phyloP scores from a whole-genome alignment of 2,113 vertebrate species.

The Casuarius casuarius region DNA sequence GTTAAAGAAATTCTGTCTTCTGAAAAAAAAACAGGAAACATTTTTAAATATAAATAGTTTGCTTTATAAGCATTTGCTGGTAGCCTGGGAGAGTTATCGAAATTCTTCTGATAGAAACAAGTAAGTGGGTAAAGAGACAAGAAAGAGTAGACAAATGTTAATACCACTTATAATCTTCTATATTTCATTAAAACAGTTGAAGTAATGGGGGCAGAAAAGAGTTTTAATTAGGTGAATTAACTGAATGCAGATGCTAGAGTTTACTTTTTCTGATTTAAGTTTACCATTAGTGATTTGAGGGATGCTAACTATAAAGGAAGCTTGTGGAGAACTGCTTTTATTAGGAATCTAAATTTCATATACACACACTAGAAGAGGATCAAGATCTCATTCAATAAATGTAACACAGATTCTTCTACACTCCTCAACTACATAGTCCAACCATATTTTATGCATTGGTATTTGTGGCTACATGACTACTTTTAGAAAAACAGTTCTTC shows the following conservation, averaged over 20 bases:
- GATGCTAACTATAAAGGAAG: background rate
- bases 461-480: background rate
- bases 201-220: background rate
- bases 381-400: background rate
- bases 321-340: background rate
- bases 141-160: background rate
- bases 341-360: background rate
- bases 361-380: background rate
- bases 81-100: background rate
- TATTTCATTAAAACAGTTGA: background rate
- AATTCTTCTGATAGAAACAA: background rate
- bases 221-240: background rate
- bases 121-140: background rate
- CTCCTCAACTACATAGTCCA: background rate
- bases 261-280: background rate
- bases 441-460: background rate
- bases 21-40: background rate
- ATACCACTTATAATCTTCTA: background rate
- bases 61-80: background rate
- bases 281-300: background rate
- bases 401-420: background rate
- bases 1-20: background rate
- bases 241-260: background rate
- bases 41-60: background rate
- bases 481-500: background rate